A percentile compares a stretch with the other conserved stretches of the same genome.
These are phyloP conservation scores for Trochalopteron elliotii DNA, from an alignment of 2,113 vertebrate species.

Conservation along the genomic window DNA sequence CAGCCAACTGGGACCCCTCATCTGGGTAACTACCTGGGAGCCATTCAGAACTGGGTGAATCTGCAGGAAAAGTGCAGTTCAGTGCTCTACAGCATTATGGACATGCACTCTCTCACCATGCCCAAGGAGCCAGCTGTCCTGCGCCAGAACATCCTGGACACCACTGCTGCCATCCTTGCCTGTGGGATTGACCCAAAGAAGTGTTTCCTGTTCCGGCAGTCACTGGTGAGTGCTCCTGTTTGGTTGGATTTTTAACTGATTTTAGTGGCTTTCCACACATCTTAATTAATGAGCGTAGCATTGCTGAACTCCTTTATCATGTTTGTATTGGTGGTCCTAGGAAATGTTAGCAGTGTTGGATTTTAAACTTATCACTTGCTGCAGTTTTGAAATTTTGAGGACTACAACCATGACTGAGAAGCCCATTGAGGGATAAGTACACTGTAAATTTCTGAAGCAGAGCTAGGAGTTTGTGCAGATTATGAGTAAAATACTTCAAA, in stretches of 20 bases:
- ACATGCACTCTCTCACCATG: conserved; percentile 91
- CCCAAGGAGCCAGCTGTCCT: conserved; percentile 82
- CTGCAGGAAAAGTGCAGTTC: conserved; percentile 81
- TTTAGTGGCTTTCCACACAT: not conserved
- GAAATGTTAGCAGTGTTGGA: not conserved
- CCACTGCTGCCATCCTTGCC: conserved; percentile 89
- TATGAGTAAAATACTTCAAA: not conserved
- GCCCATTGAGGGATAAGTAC: not conserved
- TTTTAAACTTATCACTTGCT: not conserved
- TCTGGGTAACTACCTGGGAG: conserved; percentile 95
- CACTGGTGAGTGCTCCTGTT: conserved; percentile 79
- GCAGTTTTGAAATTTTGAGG: not conserved
- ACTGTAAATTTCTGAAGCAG: not conserved
- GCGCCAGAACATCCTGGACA: conserved; percentile 83
- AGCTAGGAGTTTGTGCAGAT: not conserved
- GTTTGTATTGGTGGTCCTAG: conserved; percentile 1
- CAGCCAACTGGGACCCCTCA: conserved; percentile 92
- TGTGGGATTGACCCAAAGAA: conserved; percentile 88
- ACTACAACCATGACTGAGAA: not conserved
- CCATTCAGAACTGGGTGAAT: conserved; percentile 89
- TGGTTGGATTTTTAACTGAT: not conserved
- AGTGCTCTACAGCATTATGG: conserved; percentile 91
- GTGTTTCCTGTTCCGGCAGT: conserved; percentile 92
- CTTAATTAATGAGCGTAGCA: not conserved
- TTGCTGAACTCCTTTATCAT: not conserved